Evolutionary conservation across 92 coral and sea anemone genomes (phyloP).

Genomic region (Actinostola sp.): DNA sequence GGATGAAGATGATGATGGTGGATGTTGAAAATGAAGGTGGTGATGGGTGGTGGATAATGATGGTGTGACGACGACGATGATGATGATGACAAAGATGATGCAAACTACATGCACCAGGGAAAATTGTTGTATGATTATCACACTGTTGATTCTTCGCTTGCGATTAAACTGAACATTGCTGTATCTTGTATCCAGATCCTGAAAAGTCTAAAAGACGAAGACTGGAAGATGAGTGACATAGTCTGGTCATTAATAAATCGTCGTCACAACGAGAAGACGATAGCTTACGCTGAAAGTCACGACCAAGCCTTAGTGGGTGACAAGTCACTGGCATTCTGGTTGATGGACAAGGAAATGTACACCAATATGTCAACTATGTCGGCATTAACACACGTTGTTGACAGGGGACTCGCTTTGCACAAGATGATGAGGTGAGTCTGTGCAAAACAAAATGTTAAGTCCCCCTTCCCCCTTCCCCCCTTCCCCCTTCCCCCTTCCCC

Average conservation of each 20-base stretch:
- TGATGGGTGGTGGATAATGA: no score
- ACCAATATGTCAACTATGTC: slow-evolving; percentile 78
- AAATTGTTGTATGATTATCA: no score
- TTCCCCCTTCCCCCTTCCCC: no score
- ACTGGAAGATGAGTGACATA: slow-evolving; percentile 77
- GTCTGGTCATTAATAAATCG: slow-evolving; percentile 86
- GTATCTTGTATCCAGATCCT: slow-evolving; percentile 60
- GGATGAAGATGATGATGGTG: no score
- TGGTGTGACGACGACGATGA: no score
- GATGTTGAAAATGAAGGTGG: no score
- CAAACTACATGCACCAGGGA: no score
- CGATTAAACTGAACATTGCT: not conserved
- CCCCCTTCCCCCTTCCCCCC: no score
- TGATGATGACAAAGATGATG: no score
- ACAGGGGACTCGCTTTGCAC: slow-evolving; percentile 91
- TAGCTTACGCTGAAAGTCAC: slow-evolving; percentile 94
- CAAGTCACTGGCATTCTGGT: slow-evolving; percentile 96
- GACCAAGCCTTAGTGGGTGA: slow-evolving; percentile 99
- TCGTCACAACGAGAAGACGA: slow-evolving; percentile 91
- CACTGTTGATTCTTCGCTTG: no score
- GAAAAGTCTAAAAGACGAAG: slow-evolving; percentile 85
- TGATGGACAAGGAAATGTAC: slow-evolving; percentile 99
- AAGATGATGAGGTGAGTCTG: slow-evolving; percentile 87
- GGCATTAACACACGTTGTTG: slow-evolving; percentile 79
- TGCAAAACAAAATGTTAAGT: not conserved